Percentiles rank a stretch among this genome's conserved stretches.
Conservation (phyloP, 2,113 vertebrate genomes). For the Anarhynchus alexandrinus region DNA sequence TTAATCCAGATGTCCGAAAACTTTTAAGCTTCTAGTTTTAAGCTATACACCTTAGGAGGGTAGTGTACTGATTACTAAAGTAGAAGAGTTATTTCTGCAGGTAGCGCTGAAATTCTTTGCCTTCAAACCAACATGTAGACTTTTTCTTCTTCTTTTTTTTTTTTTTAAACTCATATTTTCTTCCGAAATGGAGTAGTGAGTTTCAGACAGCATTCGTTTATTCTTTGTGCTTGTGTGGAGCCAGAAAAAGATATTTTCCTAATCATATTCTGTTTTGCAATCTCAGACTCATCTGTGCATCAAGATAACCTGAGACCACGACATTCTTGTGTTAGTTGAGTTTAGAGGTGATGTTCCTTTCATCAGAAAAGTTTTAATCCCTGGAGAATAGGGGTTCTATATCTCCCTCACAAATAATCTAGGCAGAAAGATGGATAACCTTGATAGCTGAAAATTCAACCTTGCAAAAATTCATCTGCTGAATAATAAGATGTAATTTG, state of each 20-base stretch:
- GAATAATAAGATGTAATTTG: conserved; percentile 48
- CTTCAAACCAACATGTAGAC: rapidly evolving
- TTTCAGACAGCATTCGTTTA: background rate
- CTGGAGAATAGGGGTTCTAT: background rate
- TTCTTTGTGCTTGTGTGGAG: background rate
- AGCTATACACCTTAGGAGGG: rapidly evolving
- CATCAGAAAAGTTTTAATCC: conserved; percentile 10
- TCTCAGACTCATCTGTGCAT: background rate
- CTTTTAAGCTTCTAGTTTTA: background rate
- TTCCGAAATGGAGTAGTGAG: background rate
- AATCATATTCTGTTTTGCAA: background rate
- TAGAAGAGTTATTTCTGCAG: background rate
- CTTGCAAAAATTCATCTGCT: conserved; percentile 40
- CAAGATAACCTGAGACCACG: background rate
- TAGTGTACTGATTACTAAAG: background rate
- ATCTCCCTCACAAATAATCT: background rate
- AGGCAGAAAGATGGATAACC: conserved; percentile 22
- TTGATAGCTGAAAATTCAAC: conserved; percentile 48
- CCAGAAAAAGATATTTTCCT: background rate
- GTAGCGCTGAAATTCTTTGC: background rate
- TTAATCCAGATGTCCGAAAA: background rate
- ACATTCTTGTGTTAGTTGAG: background rate
- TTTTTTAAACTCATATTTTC: background rate
- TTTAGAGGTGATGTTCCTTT: conserved; percentile 5
- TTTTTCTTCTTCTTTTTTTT: background rate